Evolutionary conservation across 1,140 invertebrate genomes (phyloP).

Genomic region (Argopecten irradians): DNA sequence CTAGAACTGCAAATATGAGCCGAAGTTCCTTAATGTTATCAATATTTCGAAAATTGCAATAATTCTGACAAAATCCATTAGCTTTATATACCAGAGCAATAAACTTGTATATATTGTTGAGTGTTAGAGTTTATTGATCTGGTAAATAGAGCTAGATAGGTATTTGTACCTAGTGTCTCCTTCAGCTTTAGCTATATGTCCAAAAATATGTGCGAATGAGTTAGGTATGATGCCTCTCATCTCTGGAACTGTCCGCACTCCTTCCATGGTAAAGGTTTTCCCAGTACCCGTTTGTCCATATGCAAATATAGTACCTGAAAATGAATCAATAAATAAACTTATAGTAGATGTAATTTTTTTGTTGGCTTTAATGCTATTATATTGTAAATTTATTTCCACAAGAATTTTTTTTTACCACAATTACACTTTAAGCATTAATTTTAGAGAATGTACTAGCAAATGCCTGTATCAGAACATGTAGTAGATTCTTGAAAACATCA

Average conservation of each 20-base stretch:
- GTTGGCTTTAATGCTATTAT: no score
- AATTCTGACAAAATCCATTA: neutral
- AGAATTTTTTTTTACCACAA: no score
- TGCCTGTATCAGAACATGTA: no score
- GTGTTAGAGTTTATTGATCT: neutral
- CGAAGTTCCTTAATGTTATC: no score
- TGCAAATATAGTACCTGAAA: conserved; percentile 93
- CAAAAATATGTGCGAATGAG: conserved; percentile 80
- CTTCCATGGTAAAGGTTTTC: conserved; percentile 99
- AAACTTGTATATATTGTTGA: neutral
- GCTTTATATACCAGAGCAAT: neutral
- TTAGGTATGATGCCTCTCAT: conserved; percentile 79
- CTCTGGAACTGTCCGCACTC: conserved; percentile 81
- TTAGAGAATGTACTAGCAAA: no score
- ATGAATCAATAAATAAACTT: neutral
- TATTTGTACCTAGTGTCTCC: conserved; percentile 86
- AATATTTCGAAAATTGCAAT: no score
- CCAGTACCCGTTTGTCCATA: conserved; percentile 99
- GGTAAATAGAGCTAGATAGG: neutral
- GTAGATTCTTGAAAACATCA: no score
- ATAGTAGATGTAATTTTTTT: no score
- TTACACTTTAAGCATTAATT: no score
- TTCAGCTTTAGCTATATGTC: conserved; percentile 84
- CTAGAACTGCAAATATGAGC: no score
- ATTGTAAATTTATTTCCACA: no score